Base-by-base conservation (phyloP, 2,888 invertebrate species). In the Calameuta pallipes region DNA sequence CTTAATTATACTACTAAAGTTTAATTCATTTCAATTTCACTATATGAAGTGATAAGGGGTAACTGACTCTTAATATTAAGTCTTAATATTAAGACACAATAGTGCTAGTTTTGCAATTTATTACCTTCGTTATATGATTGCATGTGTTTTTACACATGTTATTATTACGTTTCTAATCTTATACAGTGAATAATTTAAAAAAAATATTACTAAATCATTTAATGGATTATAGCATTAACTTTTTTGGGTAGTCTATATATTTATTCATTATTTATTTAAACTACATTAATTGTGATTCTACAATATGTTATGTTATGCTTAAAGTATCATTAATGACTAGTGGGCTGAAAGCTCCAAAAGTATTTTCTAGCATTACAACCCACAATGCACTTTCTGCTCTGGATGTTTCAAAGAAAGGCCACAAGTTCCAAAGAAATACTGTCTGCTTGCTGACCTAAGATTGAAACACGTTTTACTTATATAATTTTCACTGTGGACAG, bases 341-440 rank as follows among this genome's bases (percentile, higher is more conserved):
- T 56, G 56, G 56, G 56, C 9, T 56, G 23, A 56, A 56, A 56
- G 15, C 23, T 56, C 23, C 56, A 23, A 56, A 23, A 56, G 23
- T 56, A 23, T 9, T 56, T 56, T 56, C 23, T 56, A 56, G 56
- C 56, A 23, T 56, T 56, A 56, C 23, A 56, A 56, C 9, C 15
- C 56, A 56, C 23, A 56, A 56, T 56, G 56, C 9, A 2, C 56
- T 56, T 56, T 9, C 23, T 56, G 56, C 23, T 2, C 23, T 56
- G 56, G 15, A 56, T 15, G 56, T 56, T 41, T 73, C 76, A 41
- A 30, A 33, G 36, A 68, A 30, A 73, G 73, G 73, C 56, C 73
- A 73, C 41, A 76, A 73, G 76, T 73, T 76, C 13, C 56, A 73
- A 76, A 41, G 33, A 41, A 73, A 76, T 73, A 71, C 56, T 76